Evolutionary conservation across 2,113 vertebrate genomes (phyloP).

Genomic region (Calyptommatus sinebrachiatus): DNA sequence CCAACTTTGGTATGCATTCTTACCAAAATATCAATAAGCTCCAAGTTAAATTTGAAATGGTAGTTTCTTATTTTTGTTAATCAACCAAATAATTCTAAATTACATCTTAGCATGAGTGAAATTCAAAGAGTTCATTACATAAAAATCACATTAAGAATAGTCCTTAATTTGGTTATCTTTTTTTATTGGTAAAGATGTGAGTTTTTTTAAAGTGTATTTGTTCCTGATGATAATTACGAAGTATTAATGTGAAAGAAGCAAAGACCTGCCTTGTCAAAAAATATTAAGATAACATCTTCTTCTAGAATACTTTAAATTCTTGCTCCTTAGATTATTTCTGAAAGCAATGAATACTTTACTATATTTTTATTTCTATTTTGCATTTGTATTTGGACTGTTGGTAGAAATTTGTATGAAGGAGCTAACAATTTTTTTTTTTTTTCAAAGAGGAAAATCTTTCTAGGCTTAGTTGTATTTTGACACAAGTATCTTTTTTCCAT

Average conservation of each 20-base stretch:
- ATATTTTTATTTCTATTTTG: too few relatives aligned
- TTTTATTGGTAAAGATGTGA: neutral
- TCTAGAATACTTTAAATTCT: too few relatives aligned
- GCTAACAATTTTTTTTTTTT: too few relatives aligned
- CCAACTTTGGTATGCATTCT: neutral
- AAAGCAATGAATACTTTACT: too few relatives aligned
- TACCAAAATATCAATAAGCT: neutral
- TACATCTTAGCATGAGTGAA: neutral
- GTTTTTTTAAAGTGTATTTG: neutral
- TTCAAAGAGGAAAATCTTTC: too few relatives aligned
- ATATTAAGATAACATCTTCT: neutral
- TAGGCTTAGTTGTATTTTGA: neutral
- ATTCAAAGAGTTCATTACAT: neutral
- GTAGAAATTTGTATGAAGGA: too few relatives aligned
- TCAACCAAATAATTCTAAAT: slow-evolving; percentile 1
- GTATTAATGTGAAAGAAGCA: neutral
- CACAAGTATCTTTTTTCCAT: neutral
- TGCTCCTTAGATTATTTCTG: neutral
- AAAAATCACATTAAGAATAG: neutral
- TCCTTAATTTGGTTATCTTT: neutral
- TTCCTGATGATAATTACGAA: neutral
- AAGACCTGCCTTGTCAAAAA: neutral
- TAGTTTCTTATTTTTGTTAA: neutral
- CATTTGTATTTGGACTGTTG: too few relatives aligned
- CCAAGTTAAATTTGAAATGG: neutral